These are phyloP conservation scores for Drosophila tanythrix DNA, from an alignment of 2,888 invertebrate species.

Conservation along the genomic window DNA sequence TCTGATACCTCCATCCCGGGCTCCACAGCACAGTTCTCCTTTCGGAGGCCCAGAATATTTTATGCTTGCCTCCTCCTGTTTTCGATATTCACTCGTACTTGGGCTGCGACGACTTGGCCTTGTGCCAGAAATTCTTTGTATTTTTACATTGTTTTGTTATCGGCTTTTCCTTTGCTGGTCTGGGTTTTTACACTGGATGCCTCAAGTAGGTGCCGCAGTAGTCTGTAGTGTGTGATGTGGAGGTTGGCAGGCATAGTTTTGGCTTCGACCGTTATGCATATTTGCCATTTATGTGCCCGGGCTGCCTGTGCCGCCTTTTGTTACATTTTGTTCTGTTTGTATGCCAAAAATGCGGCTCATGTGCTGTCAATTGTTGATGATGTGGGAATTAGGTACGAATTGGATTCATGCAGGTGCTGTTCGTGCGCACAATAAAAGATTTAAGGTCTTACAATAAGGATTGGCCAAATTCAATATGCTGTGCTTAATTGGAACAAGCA, in stretches of 20 bases:
- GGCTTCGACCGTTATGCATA: conserved; percentile 67
- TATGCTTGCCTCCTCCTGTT: conserved; percentile 41
- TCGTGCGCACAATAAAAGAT: conserved; percentile 11
- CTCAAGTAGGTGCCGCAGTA: conserved; percentile 9
- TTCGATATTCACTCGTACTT: conserved; percentile 51
- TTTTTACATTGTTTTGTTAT: conserved; percentile 55
- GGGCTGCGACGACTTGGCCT: conserved; percentile 62
- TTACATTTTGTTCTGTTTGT: conserved; percentile 33
- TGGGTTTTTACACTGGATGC: conserved; percentile 57
- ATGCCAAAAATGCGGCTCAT: conserved; percentile 69
- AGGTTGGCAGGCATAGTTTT: conserved; percentile 53
- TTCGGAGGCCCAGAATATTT: conserved; percentile 43
- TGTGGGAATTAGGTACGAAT: conserved; percentile 73
- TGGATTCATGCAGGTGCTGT: conserved; percentile 33
- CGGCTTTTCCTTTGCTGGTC: conserved; percentile 41
- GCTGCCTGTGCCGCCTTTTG: conserved; percentile 17
- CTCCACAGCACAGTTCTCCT: not conserved
- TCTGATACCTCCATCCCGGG: not conserved
- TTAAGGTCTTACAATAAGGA: conserved; percentile 25
- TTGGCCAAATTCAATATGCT: conserved; percentile 15
- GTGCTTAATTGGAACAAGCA: not conserved
- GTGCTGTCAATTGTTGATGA: conserved; percentile 77
- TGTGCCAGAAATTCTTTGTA: conserved; percentile 66
- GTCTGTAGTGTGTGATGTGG: not conserved
- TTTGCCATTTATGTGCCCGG: conserved; percentile 56